Base-by-base conservation (phyloP, 2,797 vertebrate species). In the Acrossocheilus fasciatus region DNA sequence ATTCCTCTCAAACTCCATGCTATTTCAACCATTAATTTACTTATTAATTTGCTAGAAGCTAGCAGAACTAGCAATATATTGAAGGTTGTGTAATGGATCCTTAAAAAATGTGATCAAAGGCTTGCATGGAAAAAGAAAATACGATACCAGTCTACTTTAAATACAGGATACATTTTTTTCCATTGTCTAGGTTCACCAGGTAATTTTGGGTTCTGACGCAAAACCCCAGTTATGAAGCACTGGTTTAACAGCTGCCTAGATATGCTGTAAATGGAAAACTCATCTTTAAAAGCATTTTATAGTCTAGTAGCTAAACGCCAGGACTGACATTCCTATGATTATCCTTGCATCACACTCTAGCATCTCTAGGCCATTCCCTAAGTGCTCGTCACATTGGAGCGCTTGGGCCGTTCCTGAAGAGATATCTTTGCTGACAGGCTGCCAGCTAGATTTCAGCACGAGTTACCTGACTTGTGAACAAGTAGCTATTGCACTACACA, bases 401-500 rank as follows among this genome's bases (percentile, higher is more conserved):
- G 3, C 34, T 85, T 39, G 47, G 78, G 68, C 79, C 36, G 74
- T 66, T 59, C 70, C 9, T 45, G 54, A 59, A 62, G 73, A 50
- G 88, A 77, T 74, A 88, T 89, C 70, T 62, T 23, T 82, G 52
- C 74, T 85, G 89, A 89, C 89, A 86, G 41, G 84, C 89, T 91
- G 89, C 89, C 89, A 90, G 80, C 47, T 81, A 86, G 79, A 81
- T 83, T 88, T 88, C 82, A 86, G 79, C 82, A 78, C 7, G 69
- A 74, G 76, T 79, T 89, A 81, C 87, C 86, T 87, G 81, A 85
- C 86, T 76, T 68, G 87, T 52, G 86, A 77, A 81, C 26, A 64
- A 76, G 59, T 73, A 66, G 68, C 81, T 57, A 81, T 85, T 83
- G 82, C 80, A 68, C 73, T 74, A 59, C 54, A 74, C 54, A 45